phyloP scores from a whole-genome alignment of 2,797 vertebrate species.

The Leuciscus waleckii region DNA sequence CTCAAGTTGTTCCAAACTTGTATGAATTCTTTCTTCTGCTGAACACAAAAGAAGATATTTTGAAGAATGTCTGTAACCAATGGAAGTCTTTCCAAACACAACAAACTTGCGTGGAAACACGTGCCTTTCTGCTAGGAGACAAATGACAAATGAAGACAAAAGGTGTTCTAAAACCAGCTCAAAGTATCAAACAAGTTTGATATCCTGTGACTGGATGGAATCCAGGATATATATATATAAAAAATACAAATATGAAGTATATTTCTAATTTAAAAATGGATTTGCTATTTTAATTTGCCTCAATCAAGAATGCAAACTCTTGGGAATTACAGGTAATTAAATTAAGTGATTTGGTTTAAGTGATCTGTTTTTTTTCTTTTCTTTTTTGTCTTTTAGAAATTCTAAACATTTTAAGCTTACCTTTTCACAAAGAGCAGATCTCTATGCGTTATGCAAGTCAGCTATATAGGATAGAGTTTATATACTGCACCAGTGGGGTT shows the following conservation, averaged over 20 bases:
- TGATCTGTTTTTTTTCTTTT: not conserved
- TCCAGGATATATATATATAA: too few species aligned
- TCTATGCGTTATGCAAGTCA: constrained; percentile 12
- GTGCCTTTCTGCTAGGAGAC: too few species aligned
- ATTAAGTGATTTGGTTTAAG: not conserved
- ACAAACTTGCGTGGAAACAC: too few species aligned
- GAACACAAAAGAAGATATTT: too few species aligned
- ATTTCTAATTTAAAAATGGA: not conserved
- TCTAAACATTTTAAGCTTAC: constrained; percentile 21
- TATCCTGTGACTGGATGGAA: too few species aligned
- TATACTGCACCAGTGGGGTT: constrained; percentile 40
- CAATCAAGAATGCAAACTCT: not conserved
- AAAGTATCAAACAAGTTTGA: too few species aligned
- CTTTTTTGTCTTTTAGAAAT: not conserved
- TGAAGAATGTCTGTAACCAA: too few species aligned
- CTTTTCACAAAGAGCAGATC: constrained; percentile 28
- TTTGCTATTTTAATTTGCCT: not conserved
- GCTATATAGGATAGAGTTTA: constrained; percentile 13
- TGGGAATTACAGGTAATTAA: not conserved
- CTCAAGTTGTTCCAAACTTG: too few species aligned
- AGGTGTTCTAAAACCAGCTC: too few species aligned
- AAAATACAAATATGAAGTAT: not conserved
- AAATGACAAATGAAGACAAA: too few species aligned
- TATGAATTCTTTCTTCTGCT: too few species aligned
- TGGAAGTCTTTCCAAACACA: too few species aligned